Evolutionary conservation across 64 coral and sea anemone genomes (phyloP).

Genomic region (Pachyseris speciosa): DNA sequence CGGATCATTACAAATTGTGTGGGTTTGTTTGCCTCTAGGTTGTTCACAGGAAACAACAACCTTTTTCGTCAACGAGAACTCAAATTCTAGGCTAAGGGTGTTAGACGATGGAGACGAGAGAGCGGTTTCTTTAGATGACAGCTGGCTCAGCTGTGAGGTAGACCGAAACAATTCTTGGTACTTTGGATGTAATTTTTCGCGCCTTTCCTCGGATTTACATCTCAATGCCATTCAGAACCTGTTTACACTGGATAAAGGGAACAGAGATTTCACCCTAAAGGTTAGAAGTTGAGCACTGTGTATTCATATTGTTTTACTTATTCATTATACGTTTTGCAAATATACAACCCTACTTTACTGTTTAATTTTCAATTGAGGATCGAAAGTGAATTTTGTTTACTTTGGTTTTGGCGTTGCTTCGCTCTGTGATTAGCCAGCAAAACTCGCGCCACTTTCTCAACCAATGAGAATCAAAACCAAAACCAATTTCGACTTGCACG

Average conservation of each 20-base stretch:
- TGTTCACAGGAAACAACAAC: neutral
- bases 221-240: neutral
- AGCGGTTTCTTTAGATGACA: neutral
- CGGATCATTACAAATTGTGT: neutral
- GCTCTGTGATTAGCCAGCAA: too few species aligned
- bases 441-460: too few species aligned
- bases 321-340: too few species aligned
- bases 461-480: too few species aligned
- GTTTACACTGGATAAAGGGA: neutral
- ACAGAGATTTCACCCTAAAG: neutral
- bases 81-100: neutral
- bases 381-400: too few species aligned
- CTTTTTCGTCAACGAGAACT: neutral
- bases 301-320: neutral
- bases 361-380: too few species aligned
- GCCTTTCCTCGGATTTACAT: neutral
- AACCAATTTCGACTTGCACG: too few species aligned
- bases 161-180: neutral
- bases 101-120: slow-evolving; percentile 5
- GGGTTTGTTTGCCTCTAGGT: neutral
- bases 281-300: neutral
- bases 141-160: neutral
- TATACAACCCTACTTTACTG: too few species aligned
- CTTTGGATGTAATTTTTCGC: slow-evolving; percentile 5
- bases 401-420: too few species aligned